phyloP scores from a whole-genome alignment of 1,140 invertebrate species.

The Drosophila obscura region DNA sequence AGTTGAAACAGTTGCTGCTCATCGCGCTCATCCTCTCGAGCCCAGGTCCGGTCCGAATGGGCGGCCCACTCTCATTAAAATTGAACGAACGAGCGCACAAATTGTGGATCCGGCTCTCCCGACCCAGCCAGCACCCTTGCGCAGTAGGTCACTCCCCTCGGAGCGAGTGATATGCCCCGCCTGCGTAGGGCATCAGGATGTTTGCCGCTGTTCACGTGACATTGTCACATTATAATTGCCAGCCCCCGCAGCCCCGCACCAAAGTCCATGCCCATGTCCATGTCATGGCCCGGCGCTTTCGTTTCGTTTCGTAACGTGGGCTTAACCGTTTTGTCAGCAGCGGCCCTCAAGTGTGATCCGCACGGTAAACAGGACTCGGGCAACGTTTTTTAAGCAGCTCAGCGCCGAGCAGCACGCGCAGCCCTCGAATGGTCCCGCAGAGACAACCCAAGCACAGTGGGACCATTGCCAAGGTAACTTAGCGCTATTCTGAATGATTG shows the following conservation, averaged over 20 bases:
- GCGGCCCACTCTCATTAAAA: conserved; percentile 68
- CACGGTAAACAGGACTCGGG: conserved; percentile 65
- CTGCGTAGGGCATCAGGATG: conserved; percentile 41
- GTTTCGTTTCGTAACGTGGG: conserved; percentile 32
- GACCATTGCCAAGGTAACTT: not conserved
- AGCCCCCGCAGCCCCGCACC: conserved; percentile 30
- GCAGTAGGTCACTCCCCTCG: not conserved
- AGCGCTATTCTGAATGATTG: no score
- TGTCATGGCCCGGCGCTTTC: conserved; percentile 52
- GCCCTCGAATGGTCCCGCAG: conserved; percentile 1
- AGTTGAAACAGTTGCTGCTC: conserved; percentile 78
- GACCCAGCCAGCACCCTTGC: conserved; percentile 3
- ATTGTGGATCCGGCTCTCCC: conserved; percentile 7
- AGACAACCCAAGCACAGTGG: conserved; percentile 43
- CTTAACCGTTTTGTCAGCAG: conserved; percentile 73
- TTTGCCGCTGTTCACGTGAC: conserved; percentile 51
- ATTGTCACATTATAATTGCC: conserved; percentile 66
- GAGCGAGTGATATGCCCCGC: not conserved
- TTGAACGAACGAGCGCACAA: conserved; percentile 76
- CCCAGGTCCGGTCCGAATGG: conserved; percentile 17
- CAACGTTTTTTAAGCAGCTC: conserved; percentile 75
- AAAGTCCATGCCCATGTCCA: conserved; percentile 4
- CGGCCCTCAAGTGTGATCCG: conserved; percentile 73
- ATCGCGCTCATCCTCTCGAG: conserved; percentile 40
- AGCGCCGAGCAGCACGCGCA: conserved; percentile 53